Evolutionary conservation across 2,888 invertebrate species (phyloP).

Genomic region (Eristalis arbustorum): DNA sequence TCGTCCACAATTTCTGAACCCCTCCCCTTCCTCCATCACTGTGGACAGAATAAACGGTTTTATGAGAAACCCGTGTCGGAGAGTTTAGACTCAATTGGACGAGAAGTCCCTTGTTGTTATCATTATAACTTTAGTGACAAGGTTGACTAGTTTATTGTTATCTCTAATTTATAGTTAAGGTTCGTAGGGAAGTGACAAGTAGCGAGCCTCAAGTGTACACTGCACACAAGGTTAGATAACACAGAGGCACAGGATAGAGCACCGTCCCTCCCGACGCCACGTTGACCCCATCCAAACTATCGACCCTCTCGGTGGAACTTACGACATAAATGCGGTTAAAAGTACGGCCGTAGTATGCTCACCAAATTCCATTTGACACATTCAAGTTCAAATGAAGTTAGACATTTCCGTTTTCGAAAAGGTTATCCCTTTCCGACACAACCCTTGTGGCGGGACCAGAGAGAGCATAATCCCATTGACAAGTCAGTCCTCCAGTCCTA

Average conservation of each 20-base stretch:
- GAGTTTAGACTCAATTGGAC: not conserved
- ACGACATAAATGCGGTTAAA: constrained; percentile 4
- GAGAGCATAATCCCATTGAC: constrained; percentile 20
- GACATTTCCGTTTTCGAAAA: constrained; percentile 5
- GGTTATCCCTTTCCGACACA: constrained; percentile 7
- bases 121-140: constrained; percentile 11
- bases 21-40: constrained; percentile 5
- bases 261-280: not conserved
- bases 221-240: not conserved
- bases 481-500: constrained; percentile 10
- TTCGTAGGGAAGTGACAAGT: not conserved
- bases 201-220: not conserved
- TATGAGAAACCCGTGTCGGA: constrained; percentile 18
- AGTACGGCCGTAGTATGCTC: not conserved
- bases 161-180: constrained; percentile 9
- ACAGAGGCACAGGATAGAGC: not conserved
- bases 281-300: not conserved
- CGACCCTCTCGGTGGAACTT: not conserved
- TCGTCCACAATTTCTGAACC: not conserved
- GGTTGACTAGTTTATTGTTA: constrained; percentile 15
- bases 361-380: constrained; percentile 1
- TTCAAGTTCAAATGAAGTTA: constrained; percentile 2
- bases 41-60: not conserved
- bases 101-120: not conserved
- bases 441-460: not conserved